A percentile compares a stretch with the other conserved stretches of the same genome.
These are phyloP conservation scores for Yponomeuta plumbellus DNA, from an alignment of 2,888 invertebrate species.

Conservation along the genomic window DNA sequence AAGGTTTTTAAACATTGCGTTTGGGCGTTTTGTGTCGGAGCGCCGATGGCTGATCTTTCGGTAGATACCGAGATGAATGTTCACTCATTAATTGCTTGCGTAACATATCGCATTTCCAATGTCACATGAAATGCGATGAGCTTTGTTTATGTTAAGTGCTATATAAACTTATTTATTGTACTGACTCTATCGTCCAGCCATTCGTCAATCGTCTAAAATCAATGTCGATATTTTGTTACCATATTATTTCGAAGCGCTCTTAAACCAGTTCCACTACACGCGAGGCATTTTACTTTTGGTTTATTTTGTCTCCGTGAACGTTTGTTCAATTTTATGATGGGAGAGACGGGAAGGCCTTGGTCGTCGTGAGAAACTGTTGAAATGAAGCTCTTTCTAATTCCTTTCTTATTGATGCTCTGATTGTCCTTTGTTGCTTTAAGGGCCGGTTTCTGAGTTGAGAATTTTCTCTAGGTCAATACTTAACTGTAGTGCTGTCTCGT, in stretches of 20 bases:
- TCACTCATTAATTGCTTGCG: not conserved
- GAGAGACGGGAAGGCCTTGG: conserved; percentile 29
- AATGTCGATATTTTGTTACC: conserved; percentile 36
- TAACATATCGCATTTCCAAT: not conserved
- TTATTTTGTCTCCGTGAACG: conserved; percentile 18
- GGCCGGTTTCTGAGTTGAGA: too few species aligned
- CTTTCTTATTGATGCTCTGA: conserved; percentile 48
- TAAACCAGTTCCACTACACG: conserved; percentile 33
- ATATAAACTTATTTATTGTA: too few species aligned
- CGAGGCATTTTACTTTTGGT: conserved; percentile 13
- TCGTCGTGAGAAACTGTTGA: conserved; percentile 62
- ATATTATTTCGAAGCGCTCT: conserved; percentile 32
- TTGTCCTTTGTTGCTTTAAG: conserved; percentile 46
- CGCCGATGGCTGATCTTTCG: not conserved
- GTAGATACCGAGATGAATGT: not conserved
- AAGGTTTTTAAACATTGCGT: not conserved
- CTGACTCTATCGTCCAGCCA: not conserved
- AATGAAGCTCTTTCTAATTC: conserved; percentile 56
- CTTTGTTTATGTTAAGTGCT: too few species aligned
- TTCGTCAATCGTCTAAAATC: not conserved
- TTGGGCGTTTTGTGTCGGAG: not conserved
- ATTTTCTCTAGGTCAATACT: too few species aligned
- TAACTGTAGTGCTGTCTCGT: too few species aligned
- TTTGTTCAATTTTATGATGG: conserved; percentile 12
- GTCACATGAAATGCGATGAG: not conserved